Percentiles rank a stretch among this genome's conserved stretches.
Evolutionary conservation across 1,140 invertebrate species (phyloP).

Genomic region (Eumeta japonica): DNA sequence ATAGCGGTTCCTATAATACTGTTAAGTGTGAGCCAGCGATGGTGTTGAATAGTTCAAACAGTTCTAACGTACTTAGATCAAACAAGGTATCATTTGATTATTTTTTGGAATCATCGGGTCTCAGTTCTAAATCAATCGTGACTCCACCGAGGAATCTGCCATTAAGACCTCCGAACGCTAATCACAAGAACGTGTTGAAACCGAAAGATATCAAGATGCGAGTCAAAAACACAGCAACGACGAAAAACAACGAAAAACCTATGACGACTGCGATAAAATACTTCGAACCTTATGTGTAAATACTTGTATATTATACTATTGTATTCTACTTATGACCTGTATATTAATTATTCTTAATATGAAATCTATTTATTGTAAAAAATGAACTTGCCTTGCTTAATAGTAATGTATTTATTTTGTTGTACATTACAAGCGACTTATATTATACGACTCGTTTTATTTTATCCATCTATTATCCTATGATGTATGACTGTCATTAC

Average conservation of each 20-base stretch:
- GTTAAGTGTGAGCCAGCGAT: slow-evolving; percentile 52
- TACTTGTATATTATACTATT: slow-evolving; percentile 19
- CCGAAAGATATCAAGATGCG: slow-evolving; percentile 74
- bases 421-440: too few species aligned
- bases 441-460: too few species aligned
- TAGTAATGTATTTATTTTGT: slow-evolving; percentile 43
- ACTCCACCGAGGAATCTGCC: slow-evolving; percentile 62
- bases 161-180: slow-evolving; percentile 61
- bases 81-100: slow-evolving; percentile 63
- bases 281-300: slow-evolving; percentile 55
- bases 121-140: slow-evolving; percentile 78
- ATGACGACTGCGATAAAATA: slow-evolving; percentile 59
- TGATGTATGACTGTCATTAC: too few species aligned
- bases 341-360: slow-evolving; percentile 17
- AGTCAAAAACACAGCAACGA: slow-evolving; percentile 50
- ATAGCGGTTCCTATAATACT: slow-evolving; percentile 55
- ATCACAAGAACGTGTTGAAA: slow-evolving; percentile 74
- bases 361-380: slow-evolving; percentile 51
- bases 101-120: slow-evolving; percentile 75
- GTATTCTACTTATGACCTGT: slow-evolving; percentile 16
- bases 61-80: slow-evolving; percentile 22
- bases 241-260: slow-evolving; percentile 54
- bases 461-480: too few species aligned
- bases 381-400: slow-evolving; percentile 54
- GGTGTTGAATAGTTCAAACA: slow-evolving; percentile 25